Percentiles rank a stretch among this genome's conserved stretches.
Conservation (phyloP, 2,113 vertebrate genomes). For the Antechinus stuartii region DNA sequence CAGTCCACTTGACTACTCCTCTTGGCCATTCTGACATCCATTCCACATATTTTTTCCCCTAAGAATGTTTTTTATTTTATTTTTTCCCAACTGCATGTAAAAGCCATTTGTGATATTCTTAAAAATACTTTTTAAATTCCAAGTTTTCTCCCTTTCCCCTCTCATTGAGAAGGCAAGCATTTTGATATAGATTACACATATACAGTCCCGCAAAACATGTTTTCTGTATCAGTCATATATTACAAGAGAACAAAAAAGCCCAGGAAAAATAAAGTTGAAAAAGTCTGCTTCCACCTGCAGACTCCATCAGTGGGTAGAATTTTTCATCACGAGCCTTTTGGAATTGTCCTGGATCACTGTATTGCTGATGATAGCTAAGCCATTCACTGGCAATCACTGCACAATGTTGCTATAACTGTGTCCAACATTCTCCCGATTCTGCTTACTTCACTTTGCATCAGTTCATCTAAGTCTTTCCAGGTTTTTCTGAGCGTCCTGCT, state of each 20-base stretch:
- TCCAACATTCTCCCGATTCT: not conserved
- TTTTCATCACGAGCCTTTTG: not conserved
- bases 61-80: not conserved
- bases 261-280: not conserved
- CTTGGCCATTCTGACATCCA: not conserved
- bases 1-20: not conserved
- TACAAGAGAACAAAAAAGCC: not conserved
- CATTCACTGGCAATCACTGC: fast-evolving
- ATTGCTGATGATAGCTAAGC: not conserved
- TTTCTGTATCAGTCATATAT: not conserved
- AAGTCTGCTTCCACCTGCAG: not conserved
- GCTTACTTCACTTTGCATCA: not conserved
- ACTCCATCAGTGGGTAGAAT: not conserved
- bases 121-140: not conserved
- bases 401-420: not conserved
- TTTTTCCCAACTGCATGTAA: not conserved
- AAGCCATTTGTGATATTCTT: not conserved
- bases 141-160: not conserved
- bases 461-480: not conserved
- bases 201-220: not conserved
- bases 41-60: no score
- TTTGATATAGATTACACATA: not conserved
- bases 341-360: not conserved
- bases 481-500: not conserved
- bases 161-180: not conserved